Evolutionary conservation across 1,140 invertebrate species (phyloP), one percentile per base, ranked within the genome.

Genomic region (Nymphalis io): DNA sequence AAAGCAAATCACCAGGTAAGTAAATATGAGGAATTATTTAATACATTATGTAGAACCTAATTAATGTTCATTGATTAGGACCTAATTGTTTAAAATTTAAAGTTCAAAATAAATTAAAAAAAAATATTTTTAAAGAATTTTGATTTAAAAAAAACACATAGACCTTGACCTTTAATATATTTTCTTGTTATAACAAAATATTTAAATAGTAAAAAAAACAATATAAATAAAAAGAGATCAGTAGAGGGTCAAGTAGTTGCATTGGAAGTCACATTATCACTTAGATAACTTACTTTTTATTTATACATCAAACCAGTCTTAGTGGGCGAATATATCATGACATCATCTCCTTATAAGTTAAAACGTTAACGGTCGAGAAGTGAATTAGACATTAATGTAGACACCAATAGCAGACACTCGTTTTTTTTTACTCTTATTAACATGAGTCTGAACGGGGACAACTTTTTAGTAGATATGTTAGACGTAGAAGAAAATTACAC

Each of bases 261-360:
- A 61, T 16, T 48, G 42, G 20, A 48, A 16, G 60, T 48, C 40
- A 48, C 42, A 33, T 53, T 63, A 18, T 53, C 46, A 53, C 3
- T 51, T 4, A 39, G 61, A 63, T 53, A 63, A 63, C 13, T 63
- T 55, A 63, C 6, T 63, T 55, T 63, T 51, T 42, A 64, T 55
- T 55, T 64, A 13, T 64, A n/a, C n/a, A 64, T 64, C 33, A 64
- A 79, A 73, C 68, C 70, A 60, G 66, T 63, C 74, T 67, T 69
- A 66, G 70, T 75, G 68, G 59, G 68, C 68, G 70, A 76, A 80
- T 80, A 80, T 83, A 80, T 3, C 69, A 64, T 89, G 87, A 89
- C 87, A 87, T 89, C 85, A 88, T 84, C n/a, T n/a, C 71, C 53
- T 44, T 21, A 21, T 13, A 44, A 23, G 60, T 46, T 42, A 16